Conservation (phyloP, 2,888 invertebrate genomes). For the Habroteleia sp. region DNA sequence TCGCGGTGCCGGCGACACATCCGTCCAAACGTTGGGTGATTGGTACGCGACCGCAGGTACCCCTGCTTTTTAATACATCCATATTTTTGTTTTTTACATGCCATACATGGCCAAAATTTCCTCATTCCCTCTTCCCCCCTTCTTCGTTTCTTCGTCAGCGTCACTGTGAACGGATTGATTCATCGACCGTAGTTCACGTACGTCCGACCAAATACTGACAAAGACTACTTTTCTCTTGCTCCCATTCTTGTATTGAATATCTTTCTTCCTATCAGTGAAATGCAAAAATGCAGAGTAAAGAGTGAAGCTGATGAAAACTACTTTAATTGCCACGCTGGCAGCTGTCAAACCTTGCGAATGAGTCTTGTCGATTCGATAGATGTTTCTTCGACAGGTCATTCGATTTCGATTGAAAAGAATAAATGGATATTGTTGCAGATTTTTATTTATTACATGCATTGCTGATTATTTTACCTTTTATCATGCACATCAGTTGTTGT, state of each 20-base stretch:
- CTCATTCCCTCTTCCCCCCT: slow-evolving; percentile 44
- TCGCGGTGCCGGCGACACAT: slow-evolving; percentile 45
- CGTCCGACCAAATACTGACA: slow-evolving; percentile 75
- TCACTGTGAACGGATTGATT: slow-evolving; percentile 79
- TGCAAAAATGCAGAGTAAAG: slow-evolving; percentile 66
- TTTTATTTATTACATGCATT: too few relatives aligned
- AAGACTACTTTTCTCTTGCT: slow-evolving; percentile 68
- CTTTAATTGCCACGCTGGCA: slow-evolving; percentile 69
- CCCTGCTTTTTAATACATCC: slow-evolving; percentile 79
- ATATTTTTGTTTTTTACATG: slow-evolving; percentile 73
- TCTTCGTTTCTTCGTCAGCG: slow-evolving; percentile 72
- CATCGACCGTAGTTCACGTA: slow-evolving; percentile 77
- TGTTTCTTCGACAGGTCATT: slow-evolving; percentile 56
- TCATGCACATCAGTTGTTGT: too few relatives aligned
- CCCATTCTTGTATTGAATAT: slow-evolving; percentile 34
- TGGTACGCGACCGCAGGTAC: slow-evolving; percentile 79
- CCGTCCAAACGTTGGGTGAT: slow-evolving; percentile 74
- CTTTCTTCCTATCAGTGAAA: slow-evolving; percentile 60
- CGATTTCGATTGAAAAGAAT: slow-evolving; percentile 23
- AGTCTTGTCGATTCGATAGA: slow-evolving; percentile 25
- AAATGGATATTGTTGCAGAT: slow-evolving; percentile 15
- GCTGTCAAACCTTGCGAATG: slow-evolving; percentile 43
- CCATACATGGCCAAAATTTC: too few relatives aligned
- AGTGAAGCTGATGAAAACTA: slow-evolving; percentile 64
- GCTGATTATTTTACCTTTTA: too few relatives aligned